These are phyloP conservation scores for Pongo abelii DNA, from an alignment of 2,113 vertebrate species.

Conservation along the genomic window DNA sequence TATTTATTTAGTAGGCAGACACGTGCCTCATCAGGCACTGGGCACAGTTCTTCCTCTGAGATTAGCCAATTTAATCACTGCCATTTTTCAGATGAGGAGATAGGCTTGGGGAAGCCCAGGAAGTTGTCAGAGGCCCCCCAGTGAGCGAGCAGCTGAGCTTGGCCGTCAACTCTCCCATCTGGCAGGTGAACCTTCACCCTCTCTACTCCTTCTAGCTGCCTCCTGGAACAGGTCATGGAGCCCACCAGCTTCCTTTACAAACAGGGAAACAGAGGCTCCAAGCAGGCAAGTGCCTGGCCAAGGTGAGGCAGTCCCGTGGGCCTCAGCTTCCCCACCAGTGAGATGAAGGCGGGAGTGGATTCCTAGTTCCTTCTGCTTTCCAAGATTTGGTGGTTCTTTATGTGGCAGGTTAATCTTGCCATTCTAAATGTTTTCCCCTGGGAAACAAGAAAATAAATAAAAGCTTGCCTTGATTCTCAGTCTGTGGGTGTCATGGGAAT, in stretches of 20 bases:
- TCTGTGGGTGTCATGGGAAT: not conserved
- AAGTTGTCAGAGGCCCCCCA: not conserved
- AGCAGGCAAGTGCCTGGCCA: not conserved
- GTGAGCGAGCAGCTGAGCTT: not conserved
- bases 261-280: not conserved
- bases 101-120: not conserved
- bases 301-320: not conserved
- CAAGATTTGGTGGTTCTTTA: not conserved
- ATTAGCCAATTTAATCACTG: not conserved
- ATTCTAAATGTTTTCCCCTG: not conserved
- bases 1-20: not conserved
- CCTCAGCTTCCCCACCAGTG: not conserved
- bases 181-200: not conserved
- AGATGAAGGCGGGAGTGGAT: not conserved
- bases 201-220: not conserved
- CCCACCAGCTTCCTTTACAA: not conserved
- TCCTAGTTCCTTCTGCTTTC: not conserved
- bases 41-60: not conserved
- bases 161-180: not conserved
- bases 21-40: not conserved
- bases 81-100: not conserved
- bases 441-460: not conserved
- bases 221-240: not conserved
- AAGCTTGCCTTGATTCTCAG: not conserved
- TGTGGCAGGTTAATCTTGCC: not conserved